phyloP scores from a whole-genome alignment of 2,113 vertebrate species.

The Lampris incognitus region DNA sequence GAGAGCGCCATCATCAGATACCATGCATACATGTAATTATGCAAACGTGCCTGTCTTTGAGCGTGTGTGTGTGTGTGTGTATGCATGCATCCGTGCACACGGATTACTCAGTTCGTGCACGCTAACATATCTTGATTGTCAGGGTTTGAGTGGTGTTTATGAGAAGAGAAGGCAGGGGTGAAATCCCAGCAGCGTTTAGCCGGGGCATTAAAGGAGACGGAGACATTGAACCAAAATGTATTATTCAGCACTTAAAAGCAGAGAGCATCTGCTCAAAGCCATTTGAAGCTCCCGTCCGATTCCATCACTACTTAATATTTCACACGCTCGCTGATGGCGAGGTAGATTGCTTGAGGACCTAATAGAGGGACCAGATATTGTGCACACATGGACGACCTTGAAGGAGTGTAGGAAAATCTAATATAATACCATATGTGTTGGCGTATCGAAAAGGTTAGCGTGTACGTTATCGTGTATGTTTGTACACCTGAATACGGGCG shows the following conservation, averaged over 20 bases:
- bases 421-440: no score
- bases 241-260: constrained; percentile 81
- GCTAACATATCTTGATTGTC: constrained; percentile 53
- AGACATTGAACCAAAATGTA: constrained; percentile 78
- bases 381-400: constrained; percentile 46
- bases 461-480: no score
- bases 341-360: constrained; percentile 40
- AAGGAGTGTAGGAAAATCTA: background rate
- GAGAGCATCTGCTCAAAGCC: constrained; percentile 68
- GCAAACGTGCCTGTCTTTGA: constrained; percentile 7
- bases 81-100: background rate
- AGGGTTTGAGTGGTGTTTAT: constrained; percentile 65
- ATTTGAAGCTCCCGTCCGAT: constrained; percentile 69
- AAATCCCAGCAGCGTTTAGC: constrained; percentile 69
- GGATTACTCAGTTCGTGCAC: background rate
- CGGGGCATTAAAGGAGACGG: constrained; percentile 68
- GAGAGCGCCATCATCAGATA: constrained; percentile 37
- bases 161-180: constrained; percentile 59
- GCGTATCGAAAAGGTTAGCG: no score
- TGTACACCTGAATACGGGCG: no score
- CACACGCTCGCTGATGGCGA: constrained; percentile 61
- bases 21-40: constrained; percentile 6
- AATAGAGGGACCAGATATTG: constrained; percentile 44
- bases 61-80: background rate
- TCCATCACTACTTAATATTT: constrained; percentile 77